Evolutionary conservation across 2,888 invertebrate species (phyloP), one percentile per base, ranked within the genome.

Genomic region (Drosophila leonis): DNA sequence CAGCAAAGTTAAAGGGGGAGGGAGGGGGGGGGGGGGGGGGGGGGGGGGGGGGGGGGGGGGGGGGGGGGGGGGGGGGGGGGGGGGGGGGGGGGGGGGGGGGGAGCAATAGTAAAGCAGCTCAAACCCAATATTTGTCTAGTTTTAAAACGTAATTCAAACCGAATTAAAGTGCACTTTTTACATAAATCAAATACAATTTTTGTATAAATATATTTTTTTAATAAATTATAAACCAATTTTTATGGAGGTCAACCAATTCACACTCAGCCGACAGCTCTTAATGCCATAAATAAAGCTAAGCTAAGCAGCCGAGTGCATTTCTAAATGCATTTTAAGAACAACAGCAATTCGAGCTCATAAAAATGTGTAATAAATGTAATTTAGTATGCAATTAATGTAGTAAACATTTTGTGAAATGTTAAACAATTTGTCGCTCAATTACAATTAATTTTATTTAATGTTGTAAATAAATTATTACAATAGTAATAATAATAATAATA

Each of bases 381-480:
- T 67, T 66, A 31, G 24, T 49, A 8, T 24, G 13, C 57, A 49
- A 41, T 35, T n/a, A 49, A 31, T 37, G 29, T 8, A 31, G 24
- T 13, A 24, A 15, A 15, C n/a, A 48, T 49, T 42, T 31, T 29
- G 29, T 18, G 37, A 35, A 63, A 48, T 48, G 9, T 63, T 56
- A 20, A 31, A 63, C 72, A 79, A 73, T 60, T 67, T 82, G 80
- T 79, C 59, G 69, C 49, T 49, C 33, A 24, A 20, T 62, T 60
- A 65, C 65, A 71, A 46, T 73, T 73, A 72, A 68, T 83, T 76
- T 68, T 67, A 64, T 70, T 67, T 60, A 79, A 73, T 88, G 72
- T 65, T 80, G 71, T 80, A 65, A 80, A 75, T 79, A 83, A 81
- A 81, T 83, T 63, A 73, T 81, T 59, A 68, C 59, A 76, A 78